These are phyloP conservation scores for Pogonomyrmex californicus DNA, from an alignment of 1,140 invertebrate species.

Conservation along the genomic window DNA sequence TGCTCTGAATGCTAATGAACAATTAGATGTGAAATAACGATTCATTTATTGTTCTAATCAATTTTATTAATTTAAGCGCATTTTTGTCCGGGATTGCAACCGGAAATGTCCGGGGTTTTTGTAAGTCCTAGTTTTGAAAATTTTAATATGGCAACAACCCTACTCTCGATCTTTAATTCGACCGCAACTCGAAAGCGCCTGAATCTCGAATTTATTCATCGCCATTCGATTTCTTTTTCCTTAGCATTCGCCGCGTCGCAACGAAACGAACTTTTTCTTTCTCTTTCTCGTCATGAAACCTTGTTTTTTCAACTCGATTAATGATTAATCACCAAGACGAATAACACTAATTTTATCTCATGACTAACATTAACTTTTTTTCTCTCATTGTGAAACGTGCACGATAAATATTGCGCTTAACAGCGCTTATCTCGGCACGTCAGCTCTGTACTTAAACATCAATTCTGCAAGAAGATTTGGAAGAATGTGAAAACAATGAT, in stretches of 20 bases:
- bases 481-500: background rate
- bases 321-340: slow-evolving; percentile 31
- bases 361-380: slow-evolving; percentile 24
- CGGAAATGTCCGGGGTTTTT: too few relatives aligned
- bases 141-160: too few relatives aligned
- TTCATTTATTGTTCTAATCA: too few relatives aligned
- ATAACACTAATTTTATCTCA: slow-evolving; percentile 22
- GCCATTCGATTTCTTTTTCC: slow-evolving; percentile 12
- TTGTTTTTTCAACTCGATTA: slow-evolving; percentile 38
- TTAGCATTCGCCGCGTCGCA: background rate
- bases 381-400: background rate
- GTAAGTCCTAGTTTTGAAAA: too few relatives aligned
- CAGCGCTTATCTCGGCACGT: background rate
- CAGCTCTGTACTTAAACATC: slow-evolving; percentile 22
- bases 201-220: slow-evolving; percentile 41
- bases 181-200: slow-evolving; percentile 39
- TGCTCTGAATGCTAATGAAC: too few relatives aligned
- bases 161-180: background rate
- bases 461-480: background rate
- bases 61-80: too few relatives aligned
- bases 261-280: background rate
- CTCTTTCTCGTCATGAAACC: background rate
- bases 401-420: slow-evolving; percentile 10
- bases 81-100: too few relatives aligned
- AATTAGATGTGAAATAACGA: too few relatives aligned